Evolutionary conservation across 2,113 vertebrate species (phyloP).

Genomic region (Engystomops pustulosus): DNA sequence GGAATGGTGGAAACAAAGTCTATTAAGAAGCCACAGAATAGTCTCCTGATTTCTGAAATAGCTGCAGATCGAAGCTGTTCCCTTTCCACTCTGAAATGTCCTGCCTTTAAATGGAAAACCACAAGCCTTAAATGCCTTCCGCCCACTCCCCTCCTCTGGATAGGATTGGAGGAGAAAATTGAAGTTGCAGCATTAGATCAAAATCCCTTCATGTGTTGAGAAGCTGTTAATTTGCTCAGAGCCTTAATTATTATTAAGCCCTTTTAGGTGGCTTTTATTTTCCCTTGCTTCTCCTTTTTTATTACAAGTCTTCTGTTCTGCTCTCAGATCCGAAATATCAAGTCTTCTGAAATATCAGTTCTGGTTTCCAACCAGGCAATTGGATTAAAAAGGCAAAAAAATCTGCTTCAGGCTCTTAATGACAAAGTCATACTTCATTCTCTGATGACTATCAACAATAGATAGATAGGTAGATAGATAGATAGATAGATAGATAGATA

Average conservation of each 20-base stretch:
- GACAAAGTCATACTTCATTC: background rate
- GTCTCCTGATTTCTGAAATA: slow-evolving; percentile 28
- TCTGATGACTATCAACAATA: too few species aligned
- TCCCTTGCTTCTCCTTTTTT: background rate
- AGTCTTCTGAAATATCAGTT: background rate
- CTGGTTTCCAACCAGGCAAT: background rate
- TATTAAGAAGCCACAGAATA: slow-evolving; percentile 22
- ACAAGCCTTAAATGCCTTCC: slow-evolving; percentile 19
- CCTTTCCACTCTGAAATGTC: slow-evolving; percentile 30
- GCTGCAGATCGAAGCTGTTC: slow-evolving; percentile 22
- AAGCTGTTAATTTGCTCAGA: slow-evolving; percentile 42
- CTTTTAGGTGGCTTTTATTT: slow-evolving; percentile 8
- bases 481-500: too few species aligned
- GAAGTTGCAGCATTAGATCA: slow-evolving; percentile 27
- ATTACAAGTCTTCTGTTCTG: slow-evolving; percentile 22
- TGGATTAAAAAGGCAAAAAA: background rate
- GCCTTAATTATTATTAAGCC: slow-evolving; percentile 52
- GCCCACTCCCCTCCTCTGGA: slow-evolving; percentile 20
- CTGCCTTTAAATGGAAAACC: slow-evolving; percentile 55
- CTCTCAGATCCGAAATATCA: background rate
- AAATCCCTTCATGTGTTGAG: slow-evolving; percentile 46
- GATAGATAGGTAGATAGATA: too few species aligned
- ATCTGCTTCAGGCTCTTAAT: background rate
- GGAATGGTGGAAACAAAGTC: background rate
- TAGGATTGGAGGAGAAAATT: slow-evolving; percentile 17